phyloP scores from a whole-genome alignment of 2,888 invertebrate species.

The Yponomeuta plumbellus region DNA sequence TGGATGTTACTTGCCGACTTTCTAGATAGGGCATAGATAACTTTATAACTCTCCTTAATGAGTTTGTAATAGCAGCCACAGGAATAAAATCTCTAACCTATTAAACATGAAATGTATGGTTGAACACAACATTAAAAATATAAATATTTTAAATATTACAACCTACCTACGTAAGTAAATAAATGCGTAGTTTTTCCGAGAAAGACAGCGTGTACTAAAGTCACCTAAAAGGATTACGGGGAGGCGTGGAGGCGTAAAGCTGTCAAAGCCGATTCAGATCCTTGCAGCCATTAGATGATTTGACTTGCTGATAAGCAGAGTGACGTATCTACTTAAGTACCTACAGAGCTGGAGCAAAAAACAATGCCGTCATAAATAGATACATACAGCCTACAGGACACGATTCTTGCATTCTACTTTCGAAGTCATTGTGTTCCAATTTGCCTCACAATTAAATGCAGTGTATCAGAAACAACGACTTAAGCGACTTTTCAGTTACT shows the following conservation, averaged over 20 bases:
- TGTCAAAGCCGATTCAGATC: conserved; percentile 9
- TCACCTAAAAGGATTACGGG: not conserved
- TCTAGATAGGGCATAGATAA: not conserved
- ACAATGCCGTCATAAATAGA: not conserved
- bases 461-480: too few species aligned
- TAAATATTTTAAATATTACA: too few species aligned
- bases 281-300: conserved; percentile 9
- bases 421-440: too few species aligned
- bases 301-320: conserved; percentile 10
- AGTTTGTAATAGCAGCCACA: not conserved
- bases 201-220: not conserved
- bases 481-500: too few species aligned
- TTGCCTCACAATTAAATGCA: too few species aligned
- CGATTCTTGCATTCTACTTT: not conserved
- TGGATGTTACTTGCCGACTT: not conserved
- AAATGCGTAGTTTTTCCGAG: not conserved
- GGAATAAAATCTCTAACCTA: not conserved
- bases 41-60: not conserved
- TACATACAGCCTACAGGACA: not conserved
- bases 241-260: conserved; percentile 1
- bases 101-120: too few species aligned
- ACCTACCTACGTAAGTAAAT: not conserved
- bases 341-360: not conserved
- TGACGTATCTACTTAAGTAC: not conserved
- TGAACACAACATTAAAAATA: too few species aligned